These are phyloP conservation scores for Apodemia duryi DNA, from an alignment of 2,888 invertebrate genomes.

Conservation along the genomic window DNA sequence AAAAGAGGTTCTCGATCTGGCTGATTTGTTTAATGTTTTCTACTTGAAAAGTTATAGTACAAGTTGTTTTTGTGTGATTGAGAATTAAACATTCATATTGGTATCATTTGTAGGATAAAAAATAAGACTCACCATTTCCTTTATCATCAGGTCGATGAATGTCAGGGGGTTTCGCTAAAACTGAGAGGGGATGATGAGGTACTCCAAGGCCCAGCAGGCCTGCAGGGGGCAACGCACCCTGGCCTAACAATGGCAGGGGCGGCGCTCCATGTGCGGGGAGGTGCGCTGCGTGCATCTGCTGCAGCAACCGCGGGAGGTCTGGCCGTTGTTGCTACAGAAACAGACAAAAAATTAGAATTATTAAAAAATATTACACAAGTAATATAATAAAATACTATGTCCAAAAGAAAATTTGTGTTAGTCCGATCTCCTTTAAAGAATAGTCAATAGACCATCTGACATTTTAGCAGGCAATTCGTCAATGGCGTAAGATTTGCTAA, in stretches of 20 bases:
- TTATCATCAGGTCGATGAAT: conserved; percentile 87
- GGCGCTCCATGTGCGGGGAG: conserved; percentile 86
- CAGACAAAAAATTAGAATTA: conserved; percentile 8
- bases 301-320: conserved; percentile 89
- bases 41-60: no score
- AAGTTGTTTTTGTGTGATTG: no score
- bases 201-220: conserved; percentile 84
- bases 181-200: conserved; percentile 86
- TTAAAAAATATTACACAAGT: background rate
- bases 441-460: no score
- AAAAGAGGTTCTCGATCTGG: no score
- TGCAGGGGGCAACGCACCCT: conserved; percentile 74
- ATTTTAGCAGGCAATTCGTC: no score
- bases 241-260: conserved; percentile 80
- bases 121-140: conserved; percentile 84
- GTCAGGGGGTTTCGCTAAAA: conserved; percentile 88
- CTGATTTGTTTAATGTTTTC: no score
- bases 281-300: conserved; percentile 96
- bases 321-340: conserved; percentile 89
- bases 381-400: no score
- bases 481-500: no score
- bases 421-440: no score
- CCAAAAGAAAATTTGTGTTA: no score
- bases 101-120: background rate
- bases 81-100: no score